phyloP scores from a whole-genome alignment of 2,113 vertebrate genomes.

The Amblyornis subalaris region DNA sequence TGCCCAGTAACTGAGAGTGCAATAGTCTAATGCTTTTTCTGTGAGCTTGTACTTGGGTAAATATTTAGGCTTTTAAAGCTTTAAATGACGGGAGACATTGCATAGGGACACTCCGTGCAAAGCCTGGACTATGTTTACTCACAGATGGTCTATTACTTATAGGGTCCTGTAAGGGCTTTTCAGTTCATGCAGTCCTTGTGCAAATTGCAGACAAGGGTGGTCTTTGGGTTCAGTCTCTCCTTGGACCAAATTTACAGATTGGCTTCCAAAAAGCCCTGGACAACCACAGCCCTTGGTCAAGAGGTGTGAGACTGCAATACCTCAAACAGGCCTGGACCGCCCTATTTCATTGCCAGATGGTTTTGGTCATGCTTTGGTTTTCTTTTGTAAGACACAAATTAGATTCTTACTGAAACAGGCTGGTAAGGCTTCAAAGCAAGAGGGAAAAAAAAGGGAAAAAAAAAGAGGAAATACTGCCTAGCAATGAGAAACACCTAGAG shows the following conservation, averaged over 20 bases:
- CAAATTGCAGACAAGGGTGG: background rate
- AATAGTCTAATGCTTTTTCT: constrained; percentile 23
- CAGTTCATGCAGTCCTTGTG: fast-evolving
- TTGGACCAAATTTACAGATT: background rate
- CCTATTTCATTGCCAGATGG: background rate
- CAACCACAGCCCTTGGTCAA: background rate
- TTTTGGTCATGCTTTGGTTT: background rate
- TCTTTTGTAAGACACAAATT: background rate
- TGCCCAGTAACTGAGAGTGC: constrained; percentile 39
- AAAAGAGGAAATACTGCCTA: background rate
- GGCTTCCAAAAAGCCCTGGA: background rate
- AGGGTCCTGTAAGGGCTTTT: background rate
- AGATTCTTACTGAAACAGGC: background rate
- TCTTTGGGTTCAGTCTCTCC: background rate
- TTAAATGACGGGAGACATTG: constrained; percentile 6
- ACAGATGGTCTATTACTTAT: constrained; percentile 2
- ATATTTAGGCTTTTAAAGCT: constrained; percentile 62
- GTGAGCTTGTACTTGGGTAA: constrained; percentile 41
- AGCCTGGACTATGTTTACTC: constrained; percentile 20
- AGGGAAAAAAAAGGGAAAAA: fast-evolving
- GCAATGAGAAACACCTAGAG: background rate
- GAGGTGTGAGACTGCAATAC: fast-evolving
- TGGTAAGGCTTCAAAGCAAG: background rate
- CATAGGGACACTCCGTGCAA: background rate
- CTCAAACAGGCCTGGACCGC: background rate